Conservation (phyloP, 2,113 vertebrate species). For the Felis catus region F.catus_Fca126_mat1.0 CM031417.1:50149001-50149500, state of each 20-base stretch:
- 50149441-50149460: background rate
- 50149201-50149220: background rate
- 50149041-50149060: background rate
- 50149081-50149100: background rate
- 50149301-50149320: background rate
- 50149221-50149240: too few relatives aligned
- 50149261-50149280: background rate
- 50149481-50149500: background rate
- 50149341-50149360: background rate
- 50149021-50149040: background rate
- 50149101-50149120: background rate
- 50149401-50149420: background rate
- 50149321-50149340: background rate
- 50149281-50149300: background rate
- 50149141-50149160: background rate
- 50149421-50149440: background rate
- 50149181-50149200: background rate
- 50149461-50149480: background rate
- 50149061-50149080: background rate
- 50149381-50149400: background rate
- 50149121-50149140: too few relatives aligned
- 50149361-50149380: background rate
- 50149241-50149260: background rate
- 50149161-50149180: background rate
- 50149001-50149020: background rate